Evolutionary conservation across 2,888 invertebrate genomes (phyloP).

Genomic region (Geotrupes spiniger): DNA sequence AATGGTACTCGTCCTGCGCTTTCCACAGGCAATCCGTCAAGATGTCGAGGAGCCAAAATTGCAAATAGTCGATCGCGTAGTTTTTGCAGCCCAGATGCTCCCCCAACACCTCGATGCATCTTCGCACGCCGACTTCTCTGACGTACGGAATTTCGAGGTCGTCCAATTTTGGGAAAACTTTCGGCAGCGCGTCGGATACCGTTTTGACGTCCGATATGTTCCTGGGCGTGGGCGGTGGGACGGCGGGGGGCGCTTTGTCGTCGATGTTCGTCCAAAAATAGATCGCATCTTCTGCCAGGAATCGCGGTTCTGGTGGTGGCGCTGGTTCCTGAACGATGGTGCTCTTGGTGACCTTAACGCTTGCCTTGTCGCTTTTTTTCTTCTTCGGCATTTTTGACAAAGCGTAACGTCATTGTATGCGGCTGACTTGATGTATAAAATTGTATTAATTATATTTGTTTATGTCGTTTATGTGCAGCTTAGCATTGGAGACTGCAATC

Average conservation of each 20-base stretch:
- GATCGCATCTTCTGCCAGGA: slow-evolving; percentile 17
- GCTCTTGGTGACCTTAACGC: too few relatives aligned
- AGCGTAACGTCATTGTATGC: too few relatives aligned
- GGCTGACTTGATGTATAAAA: too few relatives aligned
- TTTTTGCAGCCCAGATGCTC: slow-evolving; percentile 38
- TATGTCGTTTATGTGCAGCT: too few relatives aligned
- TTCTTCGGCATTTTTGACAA: too few relatives aligned
- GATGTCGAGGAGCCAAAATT: slow-evolving; percentile 49
- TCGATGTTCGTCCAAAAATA: slow-evolving; percentile 13
- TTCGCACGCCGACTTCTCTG: slow-evolving; percentile 41
- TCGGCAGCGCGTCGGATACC: slow-evolving; percentile 20
- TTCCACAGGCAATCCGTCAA: slow-evolving; percentile 48
- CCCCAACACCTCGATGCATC: slow-evolving; percentile 37
- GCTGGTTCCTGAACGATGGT: background rate
- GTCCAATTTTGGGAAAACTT: slow-evolving; percentile 30
- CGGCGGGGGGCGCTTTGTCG: slow-evolving; percentile 10
- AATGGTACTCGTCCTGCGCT: slow-evolving; percentile 45
- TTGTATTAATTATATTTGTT: too few relatives aligned
- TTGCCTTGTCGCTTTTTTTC: too few relatives aligned
- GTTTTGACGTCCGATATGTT: slow-evolving; percentile 26
- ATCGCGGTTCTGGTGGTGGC: slow-evolving; percentile 14
- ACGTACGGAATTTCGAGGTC: slow-evolving; percentile 38
- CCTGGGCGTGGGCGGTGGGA: slow-evolving; percentile 38
- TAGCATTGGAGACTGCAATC: too few relatives aligned
- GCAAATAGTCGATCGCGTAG: slow-evolving; percentile 40